A percentile compares a stretch with the other conserved stretches of the same genome.
These are phyloP conservation scores for Camponotus floridanus DNA, from an alignment of 1,140 invertebrate genomes.

Conservation along the genomic window DNA sequence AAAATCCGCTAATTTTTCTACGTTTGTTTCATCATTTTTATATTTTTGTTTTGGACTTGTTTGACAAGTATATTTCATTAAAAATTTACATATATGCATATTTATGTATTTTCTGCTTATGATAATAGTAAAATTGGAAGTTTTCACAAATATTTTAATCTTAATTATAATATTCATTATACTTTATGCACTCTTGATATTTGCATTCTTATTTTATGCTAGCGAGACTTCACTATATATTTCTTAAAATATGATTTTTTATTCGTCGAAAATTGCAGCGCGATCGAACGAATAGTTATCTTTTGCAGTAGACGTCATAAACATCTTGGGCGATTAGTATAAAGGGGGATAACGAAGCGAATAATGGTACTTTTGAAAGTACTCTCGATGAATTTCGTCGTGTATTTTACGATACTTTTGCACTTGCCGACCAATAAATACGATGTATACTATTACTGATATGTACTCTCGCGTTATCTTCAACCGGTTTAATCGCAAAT, in stretches of 20 bases:
- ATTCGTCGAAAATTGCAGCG: constrained; percentile 29
- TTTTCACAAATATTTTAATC: not conserved
- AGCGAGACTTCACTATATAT: not conserved
- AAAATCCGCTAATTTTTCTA: not conserved
- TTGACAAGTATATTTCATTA: not conserved
- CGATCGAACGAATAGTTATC: constrained; percentile 18
- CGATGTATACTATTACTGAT: constrained; percentile 5
- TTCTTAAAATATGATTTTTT: constrained; percentile 26
- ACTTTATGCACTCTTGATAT: not conserved
- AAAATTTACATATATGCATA: not conserved
- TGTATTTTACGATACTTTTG: constrained; percentile 26
- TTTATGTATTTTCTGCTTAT: not conserved
- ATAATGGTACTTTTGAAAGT: constrained; percentile 61
- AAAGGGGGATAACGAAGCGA: constrained; percentile 64
- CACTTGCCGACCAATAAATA: constrained; percentile 45
- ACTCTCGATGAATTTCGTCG: constrained; percentile 38
- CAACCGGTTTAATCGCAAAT: constrained; percentile 26
- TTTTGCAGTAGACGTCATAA: constrained; percentile 21
- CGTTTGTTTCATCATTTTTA: no score
- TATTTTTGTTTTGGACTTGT: not conserved
- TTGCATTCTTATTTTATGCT: constrained; percentile 20
- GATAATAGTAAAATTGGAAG: not conserved
- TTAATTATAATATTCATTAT: not conserved
- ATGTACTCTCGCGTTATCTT: constrained; percentile 20
- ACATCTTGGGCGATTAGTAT: constrained; percentile 40